These are phyloP conservation scores for Setipinna tenuifilis DNA, from an alignment of 2,797 vertebrate genomes.

Conservation along the genomic window DNA sequence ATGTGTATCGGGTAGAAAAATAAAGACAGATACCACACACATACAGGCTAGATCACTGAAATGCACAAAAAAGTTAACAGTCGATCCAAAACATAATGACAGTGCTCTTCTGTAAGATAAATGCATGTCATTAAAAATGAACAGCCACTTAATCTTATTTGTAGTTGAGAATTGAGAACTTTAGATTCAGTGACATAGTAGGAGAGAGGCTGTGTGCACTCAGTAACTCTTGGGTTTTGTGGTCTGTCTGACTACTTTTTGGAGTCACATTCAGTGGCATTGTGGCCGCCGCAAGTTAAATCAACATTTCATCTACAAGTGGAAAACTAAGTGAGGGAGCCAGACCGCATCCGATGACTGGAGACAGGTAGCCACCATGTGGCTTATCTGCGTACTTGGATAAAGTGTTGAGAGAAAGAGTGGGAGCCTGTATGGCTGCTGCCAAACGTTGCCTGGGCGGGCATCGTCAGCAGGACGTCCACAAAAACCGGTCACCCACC, in stretches of 20 bases:
- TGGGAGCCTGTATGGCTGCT: slow-evolving; percentile 47
- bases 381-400: slow-evolving; percentile 35
- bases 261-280: slow-evolving; percentile 10
- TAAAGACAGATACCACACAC: background rate
- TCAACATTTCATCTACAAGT: slow-evolving; percentile 14
- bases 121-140: background rate
- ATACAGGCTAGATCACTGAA: background rate
- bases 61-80: background rate
- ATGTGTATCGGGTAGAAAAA: background rate
- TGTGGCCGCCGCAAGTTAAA: background rate
- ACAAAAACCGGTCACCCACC: slow-evolving; percentile 43
- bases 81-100: background rate
- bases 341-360: slow-evolving; percentile 26
- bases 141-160: background rate
- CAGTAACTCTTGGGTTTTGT: background rate
- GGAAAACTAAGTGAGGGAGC: slow-evolving; percentile 20
- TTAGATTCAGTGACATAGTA: background rate
- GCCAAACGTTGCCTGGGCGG: slow-evolving; percentile 58
- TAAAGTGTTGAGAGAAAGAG: slow-evolving; percentile 39
- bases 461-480: slow-evolving; percentile 54
- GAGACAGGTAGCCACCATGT: slow-evolving; percentile 43
- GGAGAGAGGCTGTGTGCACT: background rate
- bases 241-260: slow-evolving; percentile 6
- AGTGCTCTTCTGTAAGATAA: background rate
- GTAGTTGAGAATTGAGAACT: background rate